A percentile compares a stretch with the other conserved stretches of the same genome.
These are phyloP conservation scores for Punctoribates punctum DNA, from an alignment of 2,888 invertebrate genomes.

Conservation along the genomic window DNA sequence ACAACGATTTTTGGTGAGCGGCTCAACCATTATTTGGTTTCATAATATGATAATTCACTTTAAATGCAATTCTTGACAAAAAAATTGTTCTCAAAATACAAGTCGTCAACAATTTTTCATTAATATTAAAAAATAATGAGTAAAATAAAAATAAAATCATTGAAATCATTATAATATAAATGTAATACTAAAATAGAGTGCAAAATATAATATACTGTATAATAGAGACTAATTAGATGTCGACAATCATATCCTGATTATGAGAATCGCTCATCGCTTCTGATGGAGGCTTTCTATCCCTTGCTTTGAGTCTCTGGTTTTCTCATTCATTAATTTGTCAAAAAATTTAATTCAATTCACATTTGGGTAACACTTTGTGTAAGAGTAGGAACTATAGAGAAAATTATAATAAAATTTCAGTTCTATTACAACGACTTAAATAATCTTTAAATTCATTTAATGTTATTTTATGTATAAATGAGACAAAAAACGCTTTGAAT, in stretches of 20 bases:
- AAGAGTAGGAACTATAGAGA: slow-evolving; percentile 31
- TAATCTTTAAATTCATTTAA: neutral
- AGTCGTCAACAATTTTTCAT: slow-evolving; percentile 4
- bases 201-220: neutral
- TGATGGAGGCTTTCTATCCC: neutral
- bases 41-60: neutral
- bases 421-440: slow-evolving; percentile 23
- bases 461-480: neutral
- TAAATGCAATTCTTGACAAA: neutral
- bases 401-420: slow-evolving; percentile 12
- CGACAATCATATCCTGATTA: neutral
- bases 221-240: slow-evolving; percentile 3
- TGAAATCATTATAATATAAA: neutral
- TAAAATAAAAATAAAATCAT: neutral
- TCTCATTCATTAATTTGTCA: neutral
- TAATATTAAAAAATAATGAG: neutral
- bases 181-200: slow-evolving; percentile 8
- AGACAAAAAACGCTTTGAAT: neutral
- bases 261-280: neutral
- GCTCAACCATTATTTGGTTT: slow-evolving; percentile 16
- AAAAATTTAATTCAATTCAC: neutral
- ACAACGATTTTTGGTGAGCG: slow-evolving; percentile 15
- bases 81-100: slow-evolving; percentile 26
- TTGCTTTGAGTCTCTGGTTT: neutral
- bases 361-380: slow-evolving; percentile 28